Evolutionary conservation across 2,113 vertebrate genomes (phyloP).

Genomic region (Triplophysa dalaica): DNA sequence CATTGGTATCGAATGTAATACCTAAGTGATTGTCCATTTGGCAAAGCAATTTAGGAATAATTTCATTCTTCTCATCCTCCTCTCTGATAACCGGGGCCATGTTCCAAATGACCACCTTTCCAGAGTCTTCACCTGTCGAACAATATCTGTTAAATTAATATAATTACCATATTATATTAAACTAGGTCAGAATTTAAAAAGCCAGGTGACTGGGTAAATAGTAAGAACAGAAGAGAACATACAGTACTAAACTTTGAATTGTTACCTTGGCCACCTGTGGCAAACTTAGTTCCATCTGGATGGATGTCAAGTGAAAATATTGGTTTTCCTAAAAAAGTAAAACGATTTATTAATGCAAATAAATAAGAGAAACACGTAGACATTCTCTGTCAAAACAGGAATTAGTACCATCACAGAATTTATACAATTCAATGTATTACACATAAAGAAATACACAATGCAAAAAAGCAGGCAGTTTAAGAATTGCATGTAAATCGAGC

Average conservation of each 20-base stretch:
- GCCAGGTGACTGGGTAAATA: background rate
- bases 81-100: conserved; percentile 96
- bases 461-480: background rate
- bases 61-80: conserved; percentile 97
- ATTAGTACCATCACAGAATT: background rate
- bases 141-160: background rate
- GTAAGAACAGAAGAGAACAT: background rate
- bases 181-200: background rate
- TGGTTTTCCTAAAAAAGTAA: conserved; percentile 84
- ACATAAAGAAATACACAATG: too few species aligned
- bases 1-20: conserved; percentile 58
- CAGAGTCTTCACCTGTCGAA: conserved; percentile 93
- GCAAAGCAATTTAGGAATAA: conserved; percentile 97
- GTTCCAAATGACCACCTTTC: conserved; percentile 99
- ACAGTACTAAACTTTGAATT: background rate
- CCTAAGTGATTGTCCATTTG: conserved; percentile 99
- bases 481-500: background rate
- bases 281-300: conserved; percentile 97
- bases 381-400: background rate
- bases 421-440: background rate
- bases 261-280: conserved; percentile 95
- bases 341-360: background rate
- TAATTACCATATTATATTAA: background rate
- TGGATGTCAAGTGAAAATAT: conserved; percentile 99
- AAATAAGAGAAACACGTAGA: background rate